phyloP scores from a whole-genome alignment of 2,113 vertebrate genomes.

The Sclerurus mexicanus region DNA sequence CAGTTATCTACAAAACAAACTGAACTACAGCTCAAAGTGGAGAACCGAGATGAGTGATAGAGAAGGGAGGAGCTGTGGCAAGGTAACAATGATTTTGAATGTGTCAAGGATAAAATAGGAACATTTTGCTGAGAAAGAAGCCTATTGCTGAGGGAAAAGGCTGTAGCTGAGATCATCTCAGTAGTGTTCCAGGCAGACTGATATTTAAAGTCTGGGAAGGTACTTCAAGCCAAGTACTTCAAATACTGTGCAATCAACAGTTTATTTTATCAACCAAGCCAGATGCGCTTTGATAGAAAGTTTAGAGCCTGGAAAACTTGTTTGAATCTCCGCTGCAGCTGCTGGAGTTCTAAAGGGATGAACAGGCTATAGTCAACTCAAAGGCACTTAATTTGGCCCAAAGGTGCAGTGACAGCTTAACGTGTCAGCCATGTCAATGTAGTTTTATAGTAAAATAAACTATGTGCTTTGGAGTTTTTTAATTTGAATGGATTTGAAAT shows the following conservation, averaged over 20 bases:
- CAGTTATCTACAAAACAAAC: background rate
- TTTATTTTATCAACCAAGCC: conserved; percentile 5
- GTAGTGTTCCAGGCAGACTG: background rate
- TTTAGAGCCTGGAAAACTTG: conserved; percentile 5
- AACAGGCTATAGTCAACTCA: background rate
- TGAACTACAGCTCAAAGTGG: background rate
- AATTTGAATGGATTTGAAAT: background rate
- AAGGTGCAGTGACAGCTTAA: background rate
- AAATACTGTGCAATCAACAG: background rate
- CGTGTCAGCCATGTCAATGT: background rate
- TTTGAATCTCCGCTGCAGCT: background rate
- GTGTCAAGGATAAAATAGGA: background rate
- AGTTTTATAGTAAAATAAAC: background rate
- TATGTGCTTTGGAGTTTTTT: background rate
- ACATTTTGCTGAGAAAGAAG: background rate
- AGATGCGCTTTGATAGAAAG: background rate
- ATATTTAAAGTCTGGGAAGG: background rate
- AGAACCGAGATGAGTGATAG: background rate
- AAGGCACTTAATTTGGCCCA: background rate
- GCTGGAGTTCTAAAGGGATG: background rate
- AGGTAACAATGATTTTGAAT: background rate
- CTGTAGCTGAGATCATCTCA: background rate
- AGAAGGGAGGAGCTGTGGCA: background rate
- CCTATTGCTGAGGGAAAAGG: background rate
- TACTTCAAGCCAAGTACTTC: conserved; percentile 35